These are phyloP conservation scores for Aporophyla lueneburgensis DNA, from an alignment of 2,888 invertebrate genomes.

Conservation along the genomic window DNA sequence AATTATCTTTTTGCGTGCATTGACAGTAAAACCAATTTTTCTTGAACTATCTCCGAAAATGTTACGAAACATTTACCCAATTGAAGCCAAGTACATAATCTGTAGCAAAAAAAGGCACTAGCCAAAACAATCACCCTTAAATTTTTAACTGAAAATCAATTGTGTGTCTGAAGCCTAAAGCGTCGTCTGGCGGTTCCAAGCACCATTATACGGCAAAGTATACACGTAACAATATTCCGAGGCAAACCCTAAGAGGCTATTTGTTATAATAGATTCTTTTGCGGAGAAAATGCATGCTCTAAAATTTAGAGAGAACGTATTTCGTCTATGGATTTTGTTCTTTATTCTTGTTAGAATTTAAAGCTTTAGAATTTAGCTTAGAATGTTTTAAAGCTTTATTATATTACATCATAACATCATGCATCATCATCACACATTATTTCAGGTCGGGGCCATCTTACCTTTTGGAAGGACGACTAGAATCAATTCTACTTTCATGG, in stretches of 20 bases:
- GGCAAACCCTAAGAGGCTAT: conserved; percentile 66
- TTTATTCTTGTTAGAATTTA: conserved; percentile 15
- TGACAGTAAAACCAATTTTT: too few relatives aligned
- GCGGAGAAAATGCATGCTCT: conserved; percentile 64
- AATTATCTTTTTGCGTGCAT: too few relatives aligned
- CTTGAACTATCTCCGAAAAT: background rate
- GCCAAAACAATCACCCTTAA: background rate
- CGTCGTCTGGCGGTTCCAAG: conserved; percentile 26
- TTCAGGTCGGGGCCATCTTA: too few relatives aligned
- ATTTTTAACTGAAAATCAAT: conserved; percentile 40
- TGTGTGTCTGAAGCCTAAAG: conserved; percentile 39
- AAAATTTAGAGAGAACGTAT: conserved; percentile 58
- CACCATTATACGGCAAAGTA: conserved; percentile 48
- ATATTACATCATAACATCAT: too few relatives aligned
- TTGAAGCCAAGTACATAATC: background rate
- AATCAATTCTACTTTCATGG: too few relatives aligned
- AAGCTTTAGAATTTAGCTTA: conserved; percentile 1
- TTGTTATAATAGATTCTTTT: conserved; percentile 69
- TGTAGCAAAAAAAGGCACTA: background rate
- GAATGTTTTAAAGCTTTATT: background rate
- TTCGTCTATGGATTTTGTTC: conserved; percentile 56
- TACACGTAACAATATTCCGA: conserved; percentile 59
- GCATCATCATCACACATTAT: too few relatives aligned
- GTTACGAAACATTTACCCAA: background rate
- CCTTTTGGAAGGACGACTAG: too few relatives aligned